Evolutionary conservation across 2,888 invertebrate genomes (phyloP), one percentile per base, ranked within the genome.

Genomic region (Polydrusus tereticollis): DNA sequence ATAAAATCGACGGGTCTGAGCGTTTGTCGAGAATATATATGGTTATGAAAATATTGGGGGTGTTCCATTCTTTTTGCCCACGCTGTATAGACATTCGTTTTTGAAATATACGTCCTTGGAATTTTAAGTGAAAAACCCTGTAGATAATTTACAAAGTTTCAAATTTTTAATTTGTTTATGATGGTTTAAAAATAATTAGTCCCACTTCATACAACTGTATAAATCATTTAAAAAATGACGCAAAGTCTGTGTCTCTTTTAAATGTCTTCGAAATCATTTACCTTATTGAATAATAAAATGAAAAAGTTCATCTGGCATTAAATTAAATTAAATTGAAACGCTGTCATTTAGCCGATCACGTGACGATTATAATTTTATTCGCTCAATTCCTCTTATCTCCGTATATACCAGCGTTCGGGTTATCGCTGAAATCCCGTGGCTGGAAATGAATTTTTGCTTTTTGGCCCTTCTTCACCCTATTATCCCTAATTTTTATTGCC

Each of bases 281-380:
- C 6, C 50, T 26, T 26, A 50, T 26, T 50, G 3, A 50, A 50
- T 50, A 26, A 50, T 36, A 50, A 50, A 50, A 50, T 5, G 14
- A 8, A 43, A 62, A 43, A 23, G 26, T 41, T 45, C 58, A 69
- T 64, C 50, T 41, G 55, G 14, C 69, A 36, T 66, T 72, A 67
- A 82, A 83, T 83, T 79, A 83, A 84, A 83, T 83, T 82, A 83
- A 84, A 84, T 84, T 84, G 80, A 84, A 84, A 84, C 83, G 75
- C 76, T 65, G 88, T 55, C 74, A 73, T 76, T 50, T 52, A 33
- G 62, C 41, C 74, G 69, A 88, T 74, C 79, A 88, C 88, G 86
- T 86, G 86, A 87, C 58, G 62, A 69, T 72, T 77, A 88, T 89
- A 89, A 89, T 89, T 90, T 89, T 88, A 89, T 89, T 89, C 88